Percentiles rank a stretch among this genome's conserved stretches.
phyloP scores from a whole-genome alignment of 2,113 vertebrate species.

The Fulica atra region DNA sequence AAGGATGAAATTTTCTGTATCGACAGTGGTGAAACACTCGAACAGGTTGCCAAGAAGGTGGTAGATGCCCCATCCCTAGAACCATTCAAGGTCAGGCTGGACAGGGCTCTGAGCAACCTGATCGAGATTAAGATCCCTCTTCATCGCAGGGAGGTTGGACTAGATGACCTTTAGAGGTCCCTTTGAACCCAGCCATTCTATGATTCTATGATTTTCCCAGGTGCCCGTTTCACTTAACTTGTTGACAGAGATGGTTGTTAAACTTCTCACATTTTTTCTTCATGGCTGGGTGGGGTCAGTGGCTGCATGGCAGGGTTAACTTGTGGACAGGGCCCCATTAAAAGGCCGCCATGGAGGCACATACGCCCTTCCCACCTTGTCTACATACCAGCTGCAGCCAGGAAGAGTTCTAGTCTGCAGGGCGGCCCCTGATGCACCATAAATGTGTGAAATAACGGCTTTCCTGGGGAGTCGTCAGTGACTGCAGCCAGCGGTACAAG shows the following conservation, averaged over 20 bases:
- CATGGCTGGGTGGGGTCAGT: rapidly evolving
- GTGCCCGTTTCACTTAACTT: background rate
- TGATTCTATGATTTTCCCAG: background rate
- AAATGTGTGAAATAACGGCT: background rate
- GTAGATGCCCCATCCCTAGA: no score
- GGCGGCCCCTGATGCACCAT: background rate
- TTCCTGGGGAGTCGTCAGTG: background rate
- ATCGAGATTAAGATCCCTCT: background rate
- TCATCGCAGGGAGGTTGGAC: background rate
- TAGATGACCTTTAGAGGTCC: background rate
- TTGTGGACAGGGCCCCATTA: background rate
- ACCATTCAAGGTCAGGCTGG: background rate
- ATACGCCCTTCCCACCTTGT: background rate
- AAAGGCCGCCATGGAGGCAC: background rate
- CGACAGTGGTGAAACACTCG: background rate
- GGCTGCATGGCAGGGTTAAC: background rate
- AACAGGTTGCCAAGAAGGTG: background rate
- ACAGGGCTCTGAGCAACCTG: background rate
- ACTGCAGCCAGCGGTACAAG: background rate
- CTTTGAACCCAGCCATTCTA: background rate
- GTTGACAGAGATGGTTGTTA: background rate
- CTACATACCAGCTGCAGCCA: background rate
- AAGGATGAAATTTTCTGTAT: background rate
- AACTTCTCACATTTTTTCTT: background rate
- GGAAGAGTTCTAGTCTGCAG: background rate